Percentiles rank a stretch among this genome's conserved stretches.
Evolutionary conservation across 2,797 vertebrate species (phyloP).

Genomic region (Gymnocypris eckloni): DNA sequence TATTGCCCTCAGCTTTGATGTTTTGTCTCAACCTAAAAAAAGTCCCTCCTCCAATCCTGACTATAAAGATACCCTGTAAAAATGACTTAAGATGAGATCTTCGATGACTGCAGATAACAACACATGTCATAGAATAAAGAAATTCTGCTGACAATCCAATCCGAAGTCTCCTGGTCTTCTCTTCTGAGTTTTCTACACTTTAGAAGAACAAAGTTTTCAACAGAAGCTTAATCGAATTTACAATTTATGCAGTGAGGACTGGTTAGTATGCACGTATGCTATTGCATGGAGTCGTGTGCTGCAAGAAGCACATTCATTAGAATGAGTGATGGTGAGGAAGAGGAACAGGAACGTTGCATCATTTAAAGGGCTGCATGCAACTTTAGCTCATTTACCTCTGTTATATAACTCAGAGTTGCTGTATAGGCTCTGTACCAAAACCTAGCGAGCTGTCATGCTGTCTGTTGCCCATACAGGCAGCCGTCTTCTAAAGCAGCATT

Average conservation of each 20-base stretch:
- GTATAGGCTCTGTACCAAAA: not conserved
- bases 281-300: not conserved
- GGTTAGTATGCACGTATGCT: not conserved
- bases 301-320: constrained; percentile 14
- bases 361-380: not conserved
- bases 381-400: not conserved
- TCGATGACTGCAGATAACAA: too few relatives aligned
- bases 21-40: too few relatives aligned
- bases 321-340: not conserved
- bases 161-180: too few relatives aligned
- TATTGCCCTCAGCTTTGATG: too few relatives aligned
- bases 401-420: not conserved
- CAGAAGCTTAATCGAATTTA: not conserved
- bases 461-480: not conserved
- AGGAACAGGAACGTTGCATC: not conserved
- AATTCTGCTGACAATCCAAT: too few relatives aligned
- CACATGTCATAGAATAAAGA: too few relatives aligned
- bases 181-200: too few relatives aligned
- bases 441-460: not conserved
- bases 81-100: too few relatives aligned
- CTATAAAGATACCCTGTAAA: too few relatives aligned
- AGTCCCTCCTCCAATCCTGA: too few relatives aligned
- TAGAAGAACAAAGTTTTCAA: too few relatives aligned
- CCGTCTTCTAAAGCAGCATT: not conserved
- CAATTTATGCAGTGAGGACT: not conserved